These are phyloP conservation scores for Tricholaema leucomelas DNA, from an alignment of 2,113 vertebrate genomes.

Conservation along the genomic window DNA sequence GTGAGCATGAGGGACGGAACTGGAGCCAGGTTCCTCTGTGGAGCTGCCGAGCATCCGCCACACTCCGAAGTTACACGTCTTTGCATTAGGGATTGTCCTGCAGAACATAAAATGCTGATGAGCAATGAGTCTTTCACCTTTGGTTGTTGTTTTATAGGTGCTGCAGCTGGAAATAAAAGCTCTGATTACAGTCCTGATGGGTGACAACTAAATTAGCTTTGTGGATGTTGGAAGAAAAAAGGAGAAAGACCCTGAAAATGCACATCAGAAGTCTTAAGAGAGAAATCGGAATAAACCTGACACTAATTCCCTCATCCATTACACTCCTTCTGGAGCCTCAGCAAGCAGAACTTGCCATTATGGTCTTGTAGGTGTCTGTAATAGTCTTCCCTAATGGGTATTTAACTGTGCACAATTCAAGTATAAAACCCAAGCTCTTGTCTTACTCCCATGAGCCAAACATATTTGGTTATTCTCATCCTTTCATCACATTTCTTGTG, in stretches of 20 bases:
- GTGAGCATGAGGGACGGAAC: neutral
- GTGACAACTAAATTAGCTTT: neutral
- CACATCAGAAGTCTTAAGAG: neutral
- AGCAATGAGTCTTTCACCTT: neutral
- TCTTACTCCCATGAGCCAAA: neutral
- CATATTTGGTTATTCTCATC: neutral
- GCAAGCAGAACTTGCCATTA: neutral
- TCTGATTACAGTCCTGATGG: neutral
- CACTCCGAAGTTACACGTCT: neutral
- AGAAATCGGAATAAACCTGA: slow-evolving; percentile 25
- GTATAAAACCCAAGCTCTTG: neutral
- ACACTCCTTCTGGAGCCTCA: neutral
- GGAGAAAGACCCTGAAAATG: neutral
- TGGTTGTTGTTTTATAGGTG: neutral
- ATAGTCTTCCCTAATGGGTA: neutral
- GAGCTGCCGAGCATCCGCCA: fast-evolving
- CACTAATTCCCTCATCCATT: neutral
- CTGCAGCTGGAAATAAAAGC: neutral
- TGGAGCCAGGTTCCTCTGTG: fast-evolving
- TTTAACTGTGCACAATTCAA: neutral
- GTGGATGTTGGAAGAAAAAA: neutral
- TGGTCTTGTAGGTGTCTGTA: neutral
- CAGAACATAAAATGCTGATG: neutral
- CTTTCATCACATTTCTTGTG: neutral
- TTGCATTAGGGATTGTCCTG: neutral